Conservation (phyloP, 1,140 invertebrate species). For the Papilio glaucus region DNA sequence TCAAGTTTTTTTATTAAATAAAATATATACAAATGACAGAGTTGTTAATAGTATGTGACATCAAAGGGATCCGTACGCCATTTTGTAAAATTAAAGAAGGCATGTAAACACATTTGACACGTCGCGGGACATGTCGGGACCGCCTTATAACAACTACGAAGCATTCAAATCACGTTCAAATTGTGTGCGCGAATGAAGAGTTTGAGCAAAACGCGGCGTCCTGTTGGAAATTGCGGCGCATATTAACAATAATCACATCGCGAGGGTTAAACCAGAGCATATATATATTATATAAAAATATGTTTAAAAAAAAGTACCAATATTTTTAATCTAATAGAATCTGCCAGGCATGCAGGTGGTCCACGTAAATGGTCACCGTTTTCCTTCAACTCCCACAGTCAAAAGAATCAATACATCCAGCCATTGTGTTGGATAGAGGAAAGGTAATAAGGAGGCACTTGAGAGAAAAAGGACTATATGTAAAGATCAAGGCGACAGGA, state of each 20-base stretch:
- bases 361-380: too few species aligned
- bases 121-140: neutral
- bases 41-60: neutral
- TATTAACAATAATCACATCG: constrained; percentile 15
- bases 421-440: too few species aligned
- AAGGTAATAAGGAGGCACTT: too few species aligned
- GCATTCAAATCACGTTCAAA: constrained; percentile 18
- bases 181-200: constrained; percentile 24
- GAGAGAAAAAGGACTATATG: too few species aligned
- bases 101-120: constrained; percentile 25
- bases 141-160: neutral
- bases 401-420: too few species aligned
- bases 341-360: too few species aligned
- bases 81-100: constrained; percentile 23
- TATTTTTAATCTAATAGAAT: too few species aligned
- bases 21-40: neutral
- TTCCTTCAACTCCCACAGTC: too few species aligned
- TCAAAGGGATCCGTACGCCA: neutral
- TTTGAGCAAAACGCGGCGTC: constrained; percentile 10
- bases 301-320: too few species aligned
- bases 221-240: neutral
- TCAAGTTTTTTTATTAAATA: neutral
- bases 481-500: too few species aligned
- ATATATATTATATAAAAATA: too few species aligned
- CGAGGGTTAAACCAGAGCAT: neutral